A percentile compares a stretch with the other conserved stretches of the same genome.
phyloP scores from a whole-genome alignment of 1,140 invertebrate species.

The Proctacanthus coquilletti region DNA sequence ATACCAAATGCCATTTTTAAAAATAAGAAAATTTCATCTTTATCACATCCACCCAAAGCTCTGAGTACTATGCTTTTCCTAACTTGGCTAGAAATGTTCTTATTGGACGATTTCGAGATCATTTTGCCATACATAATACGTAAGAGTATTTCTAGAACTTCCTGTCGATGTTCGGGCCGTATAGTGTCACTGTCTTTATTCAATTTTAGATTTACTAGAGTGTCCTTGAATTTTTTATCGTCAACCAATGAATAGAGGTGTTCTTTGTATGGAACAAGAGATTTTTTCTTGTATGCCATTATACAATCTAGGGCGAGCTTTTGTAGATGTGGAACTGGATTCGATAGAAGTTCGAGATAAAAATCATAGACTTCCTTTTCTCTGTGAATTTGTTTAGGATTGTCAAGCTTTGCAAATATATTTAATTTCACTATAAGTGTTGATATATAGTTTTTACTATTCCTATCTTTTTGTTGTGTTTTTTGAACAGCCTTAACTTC shows the following conservation, averaged over 20 bases:
- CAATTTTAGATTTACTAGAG: slow-evolving; percentile 62
- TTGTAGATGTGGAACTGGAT: slow-evolving; percentile 63
- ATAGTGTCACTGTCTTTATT: slow-evolving; percentile 50
- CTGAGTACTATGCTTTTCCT: slow-evolving; percentile 62
- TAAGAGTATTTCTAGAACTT: slow-evolving; percentile 66
- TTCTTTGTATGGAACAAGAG: slow-evolving; percentile 56
- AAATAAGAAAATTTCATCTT: slow-evolving; percentile 63
- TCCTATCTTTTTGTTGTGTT: slow-evolving; percentile 10
- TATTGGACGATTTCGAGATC: slow-evolving; percentile 60
- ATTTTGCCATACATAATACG: slow-evolving; percentile 84
- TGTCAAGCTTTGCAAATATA: slow-evolving; percentile 63
- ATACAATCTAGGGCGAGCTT: slow-evolving; percentile 73
- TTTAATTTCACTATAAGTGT: slow-evolving; percentile 34
- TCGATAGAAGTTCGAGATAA: slow-evolving; percentile 62
- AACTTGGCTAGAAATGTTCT: slow-evolving; percentile 46
- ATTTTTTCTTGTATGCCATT: slow-evolving; percentile 64
- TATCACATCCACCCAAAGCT: slow-evolving; percentile 66
- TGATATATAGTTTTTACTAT: slow-evolving; percentile 18
- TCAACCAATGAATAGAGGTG: slow-evolving; percentile 63
- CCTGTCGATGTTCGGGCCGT: slow-evolving; percentile 51
- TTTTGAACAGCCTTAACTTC: slow-evolving; percentile 8
- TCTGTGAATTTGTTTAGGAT: slow-evolving; percentile 60
- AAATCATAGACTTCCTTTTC: slow-evolving; percentile 58
- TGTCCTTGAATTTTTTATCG: slow-evolving; percentile 75
- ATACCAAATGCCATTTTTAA: slow-evolving; percentile 69